A percentile compares a stretch with the other conserved stretches of the same genome.
phyloP scores from a whole-genome alignment of 2,888 invertebrate genomes.

The Hypena proboscidalis region DNA sequence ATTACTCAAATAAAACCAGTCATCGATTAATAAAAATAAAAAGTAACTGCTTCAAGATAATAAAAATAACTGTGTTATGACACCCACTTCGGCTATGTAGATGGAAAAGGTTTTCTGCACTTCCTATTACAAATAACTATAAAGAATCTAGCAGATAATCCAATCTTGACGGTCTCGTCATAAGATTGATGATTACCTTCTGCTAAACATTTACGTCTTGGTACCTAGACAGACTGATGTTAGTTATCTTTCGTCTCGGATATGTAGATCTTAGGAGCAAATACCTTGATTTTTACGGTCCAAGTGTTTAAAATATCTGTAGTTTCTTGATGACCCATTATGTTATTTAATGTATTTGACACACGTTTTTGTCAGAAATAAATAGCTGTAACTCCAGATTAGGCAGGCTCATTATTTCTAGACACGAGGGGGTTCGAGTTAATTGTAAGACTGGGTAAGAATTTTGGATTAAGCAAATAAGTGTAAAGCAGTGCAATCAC shows the following conservation, averaged over 20 bases:
- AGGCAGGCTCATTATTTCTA: conserved; percentile 17
- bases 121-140: conserved; percentile 42
- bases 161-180: conserved; percentile 24
- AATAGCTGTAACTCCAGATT: conserved; percentile 1
- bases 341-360: conserved; percentile 17
- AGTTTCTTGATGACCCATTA: conserved; percentile 23
- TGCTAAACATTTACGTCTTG: conserved; percentile 11
- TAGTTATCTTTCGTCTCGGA: conserved; percentile 25
- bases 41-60: conserved; percentile 51
- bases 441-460: conserved; percentile 41
- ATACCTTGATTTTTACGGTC: conserved; percentile 33
- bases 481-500: conserved; percentile 45
- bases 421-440: conserved; percentile 21
- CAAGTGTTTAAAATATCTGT: conserved; percentile 27
- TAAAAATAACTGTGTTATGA: conserved; percentile 56
- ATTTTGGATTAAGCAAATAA: conserved; percentile 56
- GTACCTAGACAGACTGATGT: conserved; percentile 27
- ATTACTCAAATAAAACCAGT: conserved; percentile 60
- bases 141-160: conserved; percentile 18
- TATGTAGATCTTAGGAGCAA: conserved; percentile 27
- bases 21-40: conserved; percentile 58
- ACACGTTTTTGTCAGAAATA: conserved; percentile 11
- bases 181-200: conserved; percentile 31
- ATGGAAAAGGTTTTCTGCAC: conserved; percentile 39
- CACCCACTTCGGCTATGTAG: conserved; percentile 47